phyloP scores from a whole-genome alignment of 2,113 vertebrate genomes.

The Astatotilapia flaviijosephi region DNA sequence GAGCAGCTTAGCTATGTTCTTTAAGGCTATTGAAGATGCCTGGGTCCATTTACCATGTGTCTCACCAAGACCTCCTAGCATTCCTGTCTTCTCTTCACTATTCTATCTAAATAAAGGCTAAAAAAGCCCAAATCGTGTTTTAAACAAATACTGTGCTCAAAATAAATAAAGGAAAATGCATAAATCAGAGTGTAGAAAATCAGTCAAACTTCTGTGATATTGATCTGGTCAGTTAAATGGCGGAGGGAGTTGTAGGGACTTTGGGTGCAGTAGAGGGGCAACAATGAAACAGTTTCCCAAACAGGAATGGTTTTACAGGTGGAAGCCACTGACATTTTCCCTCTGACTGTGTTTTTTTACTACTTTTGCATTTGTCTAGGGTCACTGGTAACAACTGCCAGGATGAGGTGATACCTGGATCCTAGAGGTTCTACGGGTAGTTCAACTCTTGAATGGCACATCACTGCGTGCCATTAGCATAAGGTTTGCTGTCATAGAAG shows the following conservation, averaged over 20 bases:
- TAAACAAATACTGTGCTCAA: not conserved
- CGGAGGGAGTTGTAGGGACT: not conserved
- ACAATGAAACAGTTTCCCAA: not conserved
- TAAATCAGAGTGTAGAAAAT: not conserved
- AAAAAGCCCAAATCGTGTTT: not conserved
- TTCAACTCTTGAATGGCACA: not conserved
- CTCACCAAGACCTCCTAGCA: not conserved
- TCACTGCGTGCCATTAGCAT: accelerated
- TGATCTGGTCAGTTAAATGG: not conserved
- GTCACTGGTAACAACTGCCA: not conserved
- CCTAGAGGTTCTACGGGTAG: not conserved
- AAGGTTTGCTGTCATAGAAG: not conserved
- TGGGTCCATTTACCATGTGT: not conserved
- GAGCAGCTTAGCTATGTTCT: not conserved
- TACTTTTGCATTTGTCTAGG: not conserved
- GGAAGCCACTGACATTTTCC: not conserved
- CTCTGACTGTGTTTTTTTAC: not conserved
- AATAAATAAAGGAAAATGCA: not conserved
- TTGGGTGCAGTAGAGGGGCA: not conserved
- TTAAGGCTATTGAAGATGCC: not conserved
- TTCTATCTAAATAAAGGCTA: not conserved
- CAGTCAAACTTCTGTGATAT: not conserved
- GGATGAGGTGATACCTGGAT: not conserved
- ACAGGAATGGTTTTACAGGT: not conserved
- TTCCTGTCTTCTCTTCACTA: not conserved